Evolutionary conservation across 2,888 invertebrate genomes (phyloP).

Genomic region (Dynastes grantii): DNA sequence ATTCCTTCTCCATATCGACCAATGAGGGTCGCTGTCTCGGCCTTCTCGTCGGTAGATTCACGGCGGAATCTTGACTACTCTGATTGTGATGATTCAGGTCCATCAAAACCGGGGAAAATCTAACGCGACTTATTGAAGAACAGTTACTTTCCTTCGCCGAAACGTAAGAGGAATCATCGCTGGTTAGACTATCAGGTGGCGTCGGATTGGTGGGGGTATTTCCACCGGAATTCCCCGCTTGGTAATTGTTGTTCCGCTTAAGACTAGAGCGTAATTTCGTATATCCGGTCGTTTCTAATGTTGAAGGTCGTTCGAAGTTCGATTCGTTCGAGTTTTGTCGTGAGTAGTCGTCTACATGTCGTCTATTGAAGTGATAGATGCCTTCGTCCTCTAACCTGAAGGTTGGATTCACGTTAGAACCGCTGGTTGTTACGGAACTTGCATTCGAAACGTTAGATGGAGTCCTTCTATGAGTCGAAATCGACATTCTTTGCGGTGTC

Average conservation of each 20-base stretch:
- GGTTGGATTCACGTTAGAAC: constrained; percentile 76
- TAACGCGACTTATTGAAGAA: constrained; percentile 81
- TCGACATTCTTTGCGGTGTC: constrained; percentile 69
- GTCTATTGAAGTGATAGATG: constrained; percentile 47
- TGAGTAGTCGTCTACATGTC: constrained; percentile 57
- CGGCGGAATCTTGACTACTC: constrained; percentile 71
- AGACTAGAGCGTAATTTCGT: constrained; percentile 85
- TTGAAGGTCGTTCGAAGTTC: constrained; percentile 75
- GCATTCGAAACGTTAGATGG: constrained; percentile 83
- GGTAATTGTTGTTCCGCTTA: constrained; percentile 77
- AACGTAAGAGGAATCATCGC: constrained; percentile 91
- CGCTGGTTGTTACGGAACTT: constrained; percentile 74
- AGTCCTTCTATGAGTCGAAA: constrained; percentile 80
- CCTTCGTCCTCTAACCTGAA: constrained; percentile 73
- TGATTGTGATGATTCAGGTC: constrained; percentile 73
- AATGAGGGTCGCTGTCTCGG: constrained; percentile 71
- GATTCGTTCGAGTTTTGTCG: constrained; percentile 73
- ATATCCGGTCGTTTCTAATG: constrained; percentile 76
- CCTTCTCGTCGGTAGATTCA: constrained; percentile 72
- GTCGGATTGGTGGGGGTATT: constrained; percentile 87
- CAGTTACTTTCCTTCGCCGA: constrained; percentile 83
- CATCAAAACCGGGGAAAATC: constrained; percentile 83
- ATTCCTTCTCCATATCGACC: constrained; percentile 74
- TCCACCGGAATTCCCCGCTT: constrained; percentile 57
- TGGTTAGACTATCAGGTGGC: constrained; percentile 88